Base-by-base conservation (phyloP, 2,113 vertebrate genomes). In the Pelecanoides urinatrix region DNA sequence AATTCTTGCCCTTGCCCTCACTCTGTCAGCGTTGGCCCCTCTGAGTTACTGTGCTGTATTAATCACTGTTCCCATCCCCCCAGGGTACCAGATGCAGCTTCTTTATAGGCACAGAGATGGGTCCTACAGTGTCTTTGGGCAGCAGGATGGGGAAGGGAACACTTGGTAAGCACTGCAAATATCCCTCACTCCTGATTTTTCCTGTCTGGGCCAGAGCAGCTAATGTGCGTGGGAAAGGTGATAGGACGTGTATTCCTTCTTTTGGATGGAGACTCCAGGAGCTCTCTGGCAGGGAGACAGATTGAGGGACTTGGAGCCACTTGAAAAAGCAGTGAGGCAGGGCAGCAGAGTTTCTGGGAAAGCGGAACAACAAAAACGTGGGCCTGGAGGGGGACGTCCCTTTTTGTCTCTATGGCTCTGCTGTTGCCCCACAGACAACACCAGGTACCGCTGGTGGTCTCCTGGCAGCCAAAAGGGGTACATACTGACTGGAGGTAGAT, bases 61-160 rank as follows among this genome's bases (percentile, higher is more conserved):
- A 58, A 83, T 59, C 50, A n/a, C 23, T 59, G n/a, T 44, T 97
- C 23, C 14, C 17, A 19, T 55, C 66, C 92, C 50, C 29, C 27
- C 59, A 99, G 99, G 98, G 16, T 99, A 99, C 94, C 99, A 99
- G 97, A 97, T 58, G 47, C 97, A 99, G 76, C 98, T 99, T 65
- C 98, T 36, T 38, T 99, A 98, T 92, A 99, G 98, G 88, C 99
- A 98, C 30, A 50, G 77, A 4, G 98, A 99, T 21, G 99, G 98
- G 5, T 99, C 99, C n/a, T 99, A 98, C 95, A 99, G 99, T 19
- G 98, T 98, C 40, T 99, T 99, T 56, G 99, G 99, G 34, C 97
- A 95, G 36, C 74, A 15, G 2, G 98, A 99, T 72, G 68, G 74
- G 9, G 98, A 98, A 85, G 99, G 99, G 71, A 99, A 99, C 87